These are phyloP conservation scores for Stenodera caucasica DNA, from an alignment of 2,888 invertebrate species.

Conservation along the genomic window DNA sequence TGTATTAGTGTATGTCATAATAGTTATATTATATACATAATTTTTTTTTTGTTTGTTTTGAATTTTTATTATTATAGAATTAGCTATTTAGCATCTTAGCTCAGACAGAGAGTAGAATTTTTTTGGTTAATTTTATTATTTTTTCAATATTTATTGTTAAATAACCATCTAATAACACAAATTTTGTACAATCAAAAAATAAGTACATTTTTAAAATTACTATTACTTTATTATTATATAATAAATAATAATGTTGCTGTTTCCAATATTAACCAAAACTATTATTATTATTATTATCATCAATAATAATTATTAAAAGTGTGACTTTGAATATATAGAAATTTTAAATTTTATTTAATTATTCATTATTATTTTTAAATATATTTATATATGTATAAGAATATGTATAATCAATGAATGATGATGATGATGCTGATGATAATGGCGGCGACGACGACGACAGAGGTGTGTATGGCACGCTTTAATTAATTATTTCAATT, in stretches of 20 bases:
- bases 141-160: neutral
- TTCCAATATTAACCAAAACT: no score
- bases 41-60: neutral
- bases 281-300: neutral
- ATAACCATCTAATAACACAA: constrained; percentile 59
- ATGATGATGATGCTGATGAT: constrained; percentile 38
- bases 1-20: constrained; percentile 22
- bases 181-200: constrained; percentile 67
- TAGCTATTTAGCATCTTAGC: constrained; percentile 30
- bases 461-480: constrained; percentile 55
- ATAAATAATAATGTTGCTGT: neutral
- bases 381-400: constrained; percentile 26
- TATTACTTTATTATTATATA: neutral
- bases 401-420: constrained; percentile 35
- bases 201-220: constrained; percentile 60
- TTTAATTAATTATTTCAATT: constrained; percentile 51
- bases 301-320: neutral
- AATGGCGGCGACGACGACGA: constrained; percentile 39
- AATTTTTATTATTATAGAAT: neutral
- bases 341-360: constrained; percentile 46
- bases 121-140: neutral
- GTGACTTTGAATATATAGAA: constrained; percentile 45
- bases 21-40: constrained; percentile 36
- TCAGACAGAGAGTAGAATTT: constrained; percentile 44
- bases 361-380: constrained; percentile 40